Percentiles rank a stretch among this genome's conserved stretches.
Evolutionary conservation across 2,113 vertebrate genomes (phyloP).

Genomic region (Zosterops hypoxanthus): DNA sequence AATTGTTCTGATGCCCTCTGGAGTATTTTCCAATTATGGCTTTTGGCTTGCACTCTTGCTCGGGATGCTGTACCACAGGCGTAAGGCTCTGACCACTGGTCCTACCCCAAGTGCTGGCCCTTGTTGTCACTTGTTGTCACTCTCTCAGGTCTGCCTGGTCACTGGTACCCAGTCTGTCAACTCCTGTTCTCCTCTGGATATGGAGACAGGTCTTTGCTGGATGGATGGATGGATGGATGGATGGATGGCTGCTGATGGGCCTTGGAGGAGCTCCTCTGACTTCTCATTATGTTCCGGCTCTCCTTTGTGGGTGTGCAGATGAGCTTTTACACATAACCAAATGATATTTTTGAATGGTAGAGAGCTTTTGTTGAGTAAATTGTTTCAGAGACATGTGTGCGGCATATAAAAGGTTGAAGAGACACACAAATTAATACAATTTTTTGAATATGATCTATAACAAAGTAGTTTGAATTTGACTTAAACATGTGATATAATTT

Average conservation of each 20-base stretch:
- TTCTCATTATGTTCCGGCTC: not conserved
- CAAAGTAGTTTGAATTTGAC: not conserved
- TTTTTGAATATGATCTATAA: not conserved
- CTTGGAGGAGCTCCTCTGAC: not conserved
- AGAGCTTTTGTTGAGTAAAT: not conserved
- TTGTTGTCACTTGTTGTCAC: not conserved
- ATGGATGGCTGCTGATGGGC: not conserved
- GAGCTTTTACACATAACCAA: not conserved
- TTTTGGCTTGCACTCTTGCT: not conserved
- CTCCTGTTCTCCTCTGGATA: not conserved
- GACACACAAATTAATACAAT: not conserved
- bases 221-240: not conserved
- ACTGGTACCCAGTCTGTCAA: not conserved
- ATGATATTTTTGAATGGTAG: not conserved
- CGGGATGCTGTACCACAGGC: not conserved
- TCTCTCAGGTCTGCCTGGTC: not conserved
- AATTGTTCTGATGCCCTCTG: not conserved
- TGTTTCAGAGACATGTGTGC: not conserved
- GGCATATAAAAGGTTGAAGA: not conserved
- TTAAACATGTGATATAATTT: not conserved
- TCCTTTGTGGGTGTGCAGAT: not conserved
- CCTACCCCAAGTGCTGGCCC: rapidly evolving
- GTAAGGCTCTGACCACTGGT: not conserved
- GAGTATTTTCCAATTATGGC: not conserved
- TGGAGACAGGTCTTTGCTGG: not conserved